Evolutionary conservation across 1,140 invertebrate genomes (phyloP).

Genomic region (Sarcophaga peregrina): DNA sequence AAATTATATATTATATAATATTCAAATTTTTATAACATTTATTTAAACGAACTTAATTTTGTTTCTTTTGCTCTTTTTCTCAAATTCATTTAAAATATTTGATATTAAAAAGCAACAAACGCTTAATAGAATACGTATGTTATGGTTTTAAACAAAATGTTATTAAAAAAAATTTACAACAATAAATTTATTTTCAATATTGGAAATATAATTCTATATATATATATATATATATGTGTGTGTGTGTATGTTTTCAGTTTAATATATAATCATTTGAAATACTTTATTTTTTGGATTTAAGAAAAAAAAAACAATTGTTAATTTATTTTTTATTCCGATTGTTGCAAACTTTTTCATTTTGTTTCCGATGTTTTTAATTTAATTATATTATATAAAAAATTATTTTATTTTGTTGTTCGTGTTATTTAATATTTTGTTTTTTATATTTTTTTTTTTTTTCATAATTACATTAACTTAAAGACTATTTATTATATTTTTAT

Average conservation of each 20-base stretch:
- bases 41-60: neutral
- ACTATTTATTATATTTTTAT: neutral
- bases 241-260: no score
- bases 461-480: constrained; percentile 2
- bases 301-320: no score
- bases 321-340: neutral
- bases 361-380: neutral
- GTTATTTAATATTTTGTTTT: constrained; percentile 4
- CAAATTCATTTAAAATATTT: neutral
- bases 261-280: no score
- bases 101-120: constrained; percentile 28
- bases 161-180: neutral
- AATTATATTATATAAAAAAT: constrained; percentile 10
- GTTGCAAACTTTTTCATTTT: neutral
- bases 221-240: no score
- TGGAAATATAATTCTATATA: no score
- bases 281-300: no score
- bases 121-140: constrained; percentile 10
- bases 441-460: neutral
- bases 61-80: neutral
- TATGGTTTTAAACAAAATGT: neutral
- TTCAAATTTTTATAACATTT: constrained; percentile 9
- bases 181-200: neutral
- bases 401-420: neutral
- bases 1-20: no score